Evolutionary conservation across 2,888 invertebrate genomes (phyloP).

Genomic region (Volucella zonaria): DNA sequence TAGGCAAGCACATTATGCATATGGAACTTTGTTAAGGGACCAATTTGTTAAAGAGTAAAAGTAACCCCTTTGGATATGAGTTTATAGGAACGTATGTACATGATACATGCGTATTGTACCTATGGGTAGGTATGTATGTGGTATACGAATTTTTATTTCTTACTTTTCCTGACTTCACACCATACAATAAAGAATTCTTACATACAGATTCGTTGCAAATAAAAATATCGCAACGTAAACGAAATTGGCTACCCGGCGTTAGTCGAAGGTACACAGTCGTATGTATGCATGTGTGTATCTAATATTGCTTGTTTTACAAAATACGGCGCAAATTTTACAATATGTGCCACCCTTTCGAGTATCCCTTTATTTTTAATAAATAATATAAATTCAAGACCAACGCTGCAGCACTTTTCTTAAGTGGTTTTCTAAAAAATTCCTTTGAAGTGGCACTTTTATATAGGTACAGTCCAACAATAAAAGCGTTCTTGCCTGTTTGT

Average conservation of each 20-base stretch:
- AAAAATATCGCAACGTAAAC: slow-evolving; percentile 23
- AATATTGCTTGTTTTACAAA: slow-evolving; percentile 12
- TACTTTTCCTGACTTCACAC: background rate
- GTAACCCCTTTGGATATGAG: no score
- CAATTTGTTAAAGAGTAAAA: no score
- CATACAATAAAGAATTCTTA: background rate
- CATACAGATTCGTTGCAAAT: slow-evolving; percentile 2
- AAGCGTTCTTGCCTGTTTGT: slow-evolving; percentile 12
- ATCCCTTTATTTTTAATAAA: slow-evolving; percentile 49
- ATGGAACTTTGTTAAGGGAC: no score
- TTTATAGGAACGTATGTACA: no score
- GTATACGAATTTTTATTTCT: no score
- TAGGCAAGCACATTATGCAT: no score
- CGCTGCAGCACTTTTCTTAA: slow-evolving; percentile 34
- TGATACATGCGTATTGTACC: no score
- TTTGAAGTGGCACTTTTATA: slow-evolving; percentile 63
- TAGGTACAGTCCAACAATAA: slow-evolving; percentile 63
- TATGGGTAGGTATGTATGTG: no score
- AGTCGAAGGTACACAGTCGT: no score
- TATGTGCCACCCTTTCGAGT: slow-evolving; percentile 6
- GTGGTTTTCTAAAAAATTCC: slow-evolving; percentile 43
- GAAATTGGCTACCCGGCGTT: slow-evolving; percentile 14
- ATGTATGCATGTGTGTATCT: background rate
- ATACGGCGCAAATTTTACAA: slow-evolving; percentile 8
- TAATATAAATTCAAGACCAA: slow-evolving; percentile 69